phyloP scores from a whole-genome alignment of 2,797 vertebrate species.

The Pangasius djambal region DNA sequence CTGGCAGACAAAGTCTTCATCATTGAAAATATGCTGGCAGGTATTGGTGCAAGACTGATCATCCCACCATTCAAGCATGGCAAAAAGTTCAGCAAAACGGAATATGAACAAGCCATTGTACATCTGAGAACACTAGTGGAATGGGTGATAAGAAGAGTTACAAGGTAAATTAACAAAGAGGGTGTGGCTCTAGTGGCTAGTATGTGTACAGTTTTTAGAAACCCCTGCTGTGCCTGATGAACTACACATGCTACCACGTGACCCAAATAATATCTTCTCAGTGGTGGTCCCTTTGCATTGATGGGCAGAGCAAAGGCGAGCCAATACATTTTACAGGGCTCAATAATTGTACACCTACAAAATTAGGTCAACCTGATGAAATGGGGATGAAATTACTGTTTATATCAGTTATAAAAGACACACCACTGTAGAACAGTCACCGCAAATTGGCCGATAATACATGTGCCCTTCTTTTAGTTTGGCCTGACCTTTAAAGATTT shows the following conservation, averaged over 20 bases:
- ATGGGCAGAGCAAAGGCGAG: not conserved
- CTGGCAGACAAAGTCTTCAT: not conserved
- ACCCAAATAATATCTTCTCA: not conserved
- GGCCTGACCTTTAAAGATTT: not conserved
- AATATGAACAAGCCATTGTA: not conserved
- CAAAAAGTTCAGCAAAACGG: not conserved
- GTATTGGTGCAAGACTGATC: not conserved
- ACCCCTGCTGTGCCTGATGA: not conserved
- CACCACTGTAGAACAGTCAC: not conserved
- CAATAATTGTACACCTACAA: not conserved
- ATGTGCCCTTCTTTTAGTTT: not conserved
- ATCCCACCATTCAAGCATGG: not conserved
- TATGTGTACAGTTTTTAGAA: not conserved
- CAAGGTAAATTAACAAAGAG: not conserved
- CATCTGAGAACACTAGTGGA: not conserved
- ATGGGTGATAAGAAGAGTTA: not conserved
- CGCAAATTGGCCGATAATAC: not conserved
- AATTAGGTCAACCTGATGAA: not conserved
- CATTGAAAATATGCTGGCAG: not conserved
- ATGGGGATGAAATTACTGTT: not conserved
- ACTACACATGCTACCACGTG: not conserved
- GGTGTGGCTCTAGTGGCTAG: not conserved
- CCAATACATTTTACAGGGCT: not conserved
- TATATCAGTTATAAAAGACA: constrained; percentile 5
- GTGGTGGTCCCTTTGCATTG: not conserved